Evolutionary conservation across 2,888 invertebrate genomes (phyloP), one percentile per base, ranked within the genome.

Genomic region (Balanococcus diminutus): DNA sequence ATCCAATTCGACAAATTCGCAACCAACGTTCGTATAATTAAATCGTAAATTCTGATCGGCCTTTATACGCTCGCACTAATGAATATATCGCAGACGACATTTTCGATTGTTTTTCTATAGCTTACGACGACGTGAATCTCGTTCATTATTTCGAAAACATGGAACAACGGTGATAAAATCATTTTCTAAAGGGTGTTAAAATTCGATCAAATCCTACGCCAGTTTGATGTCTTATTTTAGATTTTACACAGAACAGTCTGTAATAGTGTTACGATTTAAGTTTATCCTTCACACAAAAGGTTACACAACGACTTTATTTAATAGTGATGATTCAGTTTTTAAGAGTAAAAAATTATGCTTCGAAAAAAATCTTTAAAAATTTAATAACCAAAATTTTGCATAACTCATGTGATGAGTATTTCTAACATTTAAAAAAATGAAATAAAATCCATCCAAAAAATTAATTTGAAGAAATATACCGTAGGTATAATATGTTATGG

Each of bases 171-270:
- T 28, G 31, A 72, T 72, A 32, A 72, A 72, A 72, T 72, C 72
- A 32, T 16, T 16, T 31, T 28, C 31, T 61, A 31, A n/a, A 31
- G 72, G 72, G 31, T 31, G 31, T 72, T 72, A 72, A 32, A 72
- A 72, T 72, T 72, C 72, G 72, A 72, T 72, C 72, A 72, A 72
- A 72, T 31, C 72, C 72, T 56, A 72, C 72, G 72, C 28, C 56
- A 11, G 22, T 56, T 56, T 56, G 56, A 56, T 56, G 22, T 19
- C 56, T 19, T 56, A 56, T 56, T 56, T 56, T 56, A 56, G 22
- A 22, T 56, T 56, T 56, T 56, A n/a, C n/a, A n/a, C n/a, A n/a
- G n/a, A n/a, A n/a, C n/a, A n/a, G n/a, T n/a, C n/a, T n/a, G n/a
- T n/a, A n/a, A n/a, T n/a, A n/a, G 56, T 56, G 8, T 19, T 56